Evolutionary conservation across 2,113 vertebrate genomes (phyloP).

Genomic region (Condylura cristata): DNA sequence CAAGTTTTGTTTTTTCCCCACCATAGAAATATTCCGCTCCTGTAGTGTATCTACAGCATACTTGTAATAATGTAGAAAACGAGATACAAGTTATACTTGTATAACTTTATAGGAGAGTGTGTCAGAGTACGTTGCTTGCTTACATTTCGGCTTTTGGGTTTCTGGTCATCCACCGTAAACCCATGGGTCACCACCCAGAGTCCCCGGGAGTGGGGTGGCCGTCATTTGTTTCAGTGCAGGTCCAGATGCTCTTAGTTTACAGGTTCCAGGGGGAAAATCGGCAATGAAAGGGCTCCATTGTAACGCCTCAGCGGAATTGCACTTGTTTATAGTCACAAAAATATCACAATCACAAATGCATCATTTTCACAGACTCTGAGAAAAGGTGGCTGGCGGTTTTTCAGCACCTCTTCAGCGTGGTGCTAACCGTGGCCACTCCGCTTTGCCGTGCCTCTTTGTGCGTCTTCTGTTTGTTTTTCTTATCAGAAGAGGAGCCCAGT

Average conservation of each 20-base stretch:
- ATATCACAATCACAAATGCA: not conserved
- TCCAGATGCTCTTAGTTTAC: conserved; percentile 37
- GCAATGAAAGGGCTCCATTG: not conserved
- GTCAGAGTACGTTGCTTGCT: not conserved
- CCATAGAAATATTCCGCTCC: conserved; percentile 35
- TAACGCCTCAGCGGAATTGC: not conserved
- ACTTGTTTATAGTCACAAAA: not conserved
- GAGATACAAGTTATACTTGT: too few relatives aligned
- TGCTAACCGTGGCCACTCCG: not conserved
- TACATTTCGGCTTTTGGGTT: conserved; percentile 36
- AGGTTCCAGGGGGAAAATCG: not conserved
- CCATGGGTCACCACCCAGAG: not conserved
- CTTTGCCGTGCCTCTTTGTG: not conserved
- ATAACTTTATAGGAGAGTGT: fast-evolving
- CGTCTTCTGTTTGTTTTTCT: not conserved
- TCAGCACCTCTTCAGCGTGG: not conserved
- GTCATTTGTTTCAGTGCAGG: not conserved
- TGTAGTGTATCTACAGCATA: not conserved
- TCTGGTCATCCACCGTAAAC: not conserved
- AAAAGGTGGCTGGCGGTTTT: not conserved
- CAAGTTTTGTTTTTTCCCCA: conserved; percentile 16
- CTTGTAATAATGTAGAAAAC: too few relatives aligned
- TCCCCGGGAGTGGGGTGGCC: too few relatives aligned
- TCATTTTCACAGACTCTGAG: not conserved
- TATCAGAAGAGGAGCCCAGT: not conserved